Evolutionary conservation across 2,888 invertebrate species (phyloP).

Genomic region (Ochropleura leucogaster): DNA sequence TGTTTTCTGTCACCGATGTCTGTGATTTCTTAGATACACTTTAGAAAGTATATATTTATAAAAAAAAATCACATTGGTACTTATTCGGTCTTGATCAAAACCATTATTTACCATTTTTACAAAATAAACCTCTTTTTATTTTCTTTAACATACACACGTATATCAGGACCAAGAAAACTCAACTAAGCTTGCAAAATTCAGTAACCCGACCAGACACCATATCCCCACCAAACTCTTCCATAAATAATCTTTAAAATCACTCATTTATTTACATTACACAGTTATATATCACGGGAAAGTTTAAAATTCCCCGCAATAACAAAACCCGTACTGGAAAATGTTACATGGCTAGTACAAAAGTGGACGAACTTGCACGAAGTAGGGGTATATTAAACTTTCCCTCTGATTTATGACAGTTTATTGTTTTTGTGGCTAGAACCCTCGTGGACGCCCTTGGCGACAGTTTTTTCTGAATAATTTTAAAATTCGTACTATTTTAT

Average conservation of each 20-base stretch:
- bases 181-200: constrained; percentile 42
- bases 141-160: neutral
- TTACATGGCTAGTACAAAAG: constrained; percentile 62
- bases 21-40: too few species aligned
- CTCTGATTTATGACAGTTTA: constrained; percentile 85
- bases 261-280: constrained; percentile 68
- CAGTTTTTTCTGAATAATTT: constrained; percentile 62
- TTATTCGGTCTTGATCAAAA: too few species aligned
- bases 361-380: constrained; percentile 70
- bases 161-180: constrained; percentile 6
- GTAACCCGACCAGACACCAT: constrained; percentile 25
- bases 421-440: constrained; percentile 77
- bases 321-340: constrained; percentile 59
- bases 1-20: too few species aligned
- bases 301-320: constrained; percentile 67
- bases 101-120: too few species aligned
- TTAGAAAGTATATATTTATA: too few species aligned
- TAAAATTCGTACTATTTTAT: constrained; percentile 54
- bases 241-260: constrained; percentile 64
- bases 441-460: constrained; percentile 67
- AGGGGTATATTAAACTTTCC: constrained; percentile 82
- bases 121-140: neutral
- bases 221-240: constrained; percentile 46
- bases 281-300: constrained; percentile 65
- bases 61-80: too few species aligned